phyloP scores from a whole-genome alignment of 2,797 vertebrate species.

The Phoxinus dragarum region DNA sequence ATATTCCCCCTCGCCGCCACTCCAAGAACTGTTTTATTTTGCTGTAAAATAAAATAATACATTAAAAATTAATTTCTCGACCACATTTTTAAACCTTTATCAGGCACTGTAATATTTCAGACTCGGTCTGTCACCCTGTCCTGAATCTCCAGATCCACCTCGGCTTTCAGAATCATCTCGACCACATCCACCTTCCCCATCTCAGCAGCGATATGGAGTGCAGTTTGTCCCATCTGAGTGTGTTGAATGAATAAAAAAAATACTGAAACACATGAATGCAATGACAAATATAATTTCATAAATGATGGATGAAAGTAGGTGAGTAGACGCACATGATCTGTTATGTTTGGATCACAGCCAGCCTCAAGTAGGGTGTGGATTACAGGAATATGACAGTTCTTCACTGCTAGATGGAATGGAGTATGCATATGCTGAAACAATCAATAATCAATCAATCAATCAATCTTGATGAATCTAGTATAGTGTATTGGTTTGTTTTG shows the following conservation, averaged over 20 bases:
- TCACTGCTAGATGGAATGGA: slow-evolving; percentile 87
- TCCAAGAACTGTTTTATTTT: slow-evolving; percentile 85
- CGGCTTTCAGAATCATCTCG: slow-evolving; percentile 86
- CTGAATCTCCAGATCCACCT: slow-evolving; percentile 76
- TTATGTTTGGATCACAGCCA: slow-evolving; percentile 77
- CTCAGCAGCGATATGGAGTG: slow-evolving; percentile 87
- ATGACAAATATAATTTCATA: not conserved
- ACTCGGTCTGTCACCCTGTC: slow-evolving; percentile 86
- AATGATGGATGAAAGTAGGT: slow-evolving; percentile 1
- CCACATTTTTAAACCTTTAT: not conserved
- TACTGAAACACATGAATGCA: not conserved
- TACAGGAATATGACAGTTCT: slow-evolving; percentile 76
- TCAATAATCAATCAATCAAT: not conserved
- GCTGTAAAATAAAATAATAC: slow-evolving; percentile 71
- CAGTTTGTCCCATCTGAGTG: slow-evolving; percentile 85
- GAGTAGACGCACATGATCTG: slow-evolving; percentile 79
- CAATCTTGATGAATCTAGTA: not conserved
- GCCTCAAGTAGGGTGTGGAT: slow-evolving; percentile 83
- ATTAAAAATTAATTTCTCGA: not conserved
- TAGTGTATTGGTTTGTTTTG: not conserved
- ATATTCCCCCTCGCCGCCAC: slow-evolving; percentile 86
- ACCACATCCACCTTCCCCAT: slow-evolving; percentile 85
- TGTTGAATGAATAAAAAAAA: not conserved
- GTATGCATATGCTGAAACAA: slow-evolving; percentile 79
- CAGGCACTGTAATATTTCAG: slow-evolving; percentile 8